Base-by-base conservation (phyloP, 2,113 vertebrate genomes). In the Platysternon megacephalum region DNA sequence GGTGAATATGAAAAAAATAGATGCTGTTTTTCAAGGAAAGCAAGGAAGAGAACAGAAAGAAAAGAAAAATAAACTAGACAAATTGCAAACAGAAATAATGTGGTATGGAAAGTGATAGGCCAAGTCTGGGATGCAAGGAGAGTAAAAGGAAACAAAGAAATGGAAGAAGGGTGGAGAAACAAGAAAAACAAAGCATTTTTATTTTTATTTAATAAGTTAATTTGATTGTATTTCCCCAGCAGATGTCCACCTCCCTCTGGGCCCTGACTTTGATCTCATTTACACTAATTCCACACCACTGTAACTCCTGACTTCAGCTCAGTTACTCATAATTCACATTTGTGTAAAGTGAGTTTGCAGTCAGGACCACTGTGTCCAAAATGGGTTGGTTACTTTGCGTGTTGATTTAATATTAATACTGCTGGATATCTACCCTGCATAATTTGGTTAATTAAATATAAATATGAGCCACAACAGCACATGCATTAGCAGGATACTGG, bases 361-460 rank as follows among this genome's bases (percentile, higher is more conserved):
- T 55, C 68, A 85, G 11, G 92, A 55, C 1, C 10, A 85, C 80
- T n/a, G 3, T 79, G 53, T 8, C 32, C 82, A 78, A 86, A 92
- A 74, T 1, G 0, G 1, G 0, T 4, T 3, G 53, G 44, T 84
- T 87, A 24, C 93, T 91, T 1, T 0, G 16, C 74, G 82, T 83
- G 78, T 12, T 83, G 42, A 4, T 48, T 55, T 87, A 4, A 13
- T 85, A 11, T 21, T 74, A 83, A 56, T 32, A 81, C 10, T 85
- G 78, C 32, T 79, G 89, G 87, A 87, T 35, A 51, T 68, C 49
- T 55, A 10, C 10, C 3, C 7, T 49, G 2, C 17, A 52, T 74
- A 91, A 61, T 74, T 86, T 53, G 32, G 14, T 4, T 46, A 19
- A 87, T 84, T 88, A 68, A 81, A 19, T 74, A 32, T 39, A n/a